phyloP scores from a whole-genome alignment of 2,113 vertebrate genomes.

The Burhinus bistriatus region DNA sequence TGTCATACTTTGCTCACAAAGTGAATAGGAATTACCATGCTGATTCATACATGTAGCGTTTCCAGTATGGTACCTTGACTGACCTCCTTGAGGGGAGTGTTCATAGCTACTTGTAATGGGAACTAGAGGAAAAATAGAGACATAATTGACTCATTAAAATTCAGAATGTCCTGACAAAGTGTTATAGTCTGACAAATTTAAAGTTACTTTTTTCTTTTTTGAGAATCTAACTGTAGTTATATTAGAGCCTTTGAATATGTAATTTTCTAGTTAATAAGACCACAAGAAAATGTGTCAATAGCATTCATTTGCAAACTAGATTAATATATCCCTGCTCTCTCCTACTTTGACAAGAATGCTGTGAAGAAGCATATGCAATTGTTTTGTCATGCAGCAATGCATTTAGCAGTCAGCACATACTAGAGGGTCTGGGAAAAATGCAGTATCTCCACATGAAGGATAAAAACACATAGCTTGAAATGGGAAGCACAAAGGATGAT shows the following conservation, averaged over 20 bases:
- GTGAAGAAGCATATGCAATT: background rate
- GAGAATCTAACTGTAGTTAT: background rate
- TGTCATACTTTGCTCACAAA: background rate
- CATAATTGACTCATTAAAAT: background rate
- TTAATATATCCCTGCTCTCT: background rate
- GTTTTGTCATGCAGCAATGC: background rate
- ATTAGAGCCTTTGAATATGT: background rate
- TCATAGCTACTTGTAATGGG: background rate
- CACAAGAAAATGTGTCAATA: background rate
- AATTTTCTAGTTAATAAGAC: background rate
- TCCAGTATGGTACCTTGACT: accelerated
- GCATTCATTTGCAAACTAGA: background rate
- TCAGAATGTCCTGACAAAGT: background rate
- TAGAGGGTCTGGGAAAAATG: background rate
- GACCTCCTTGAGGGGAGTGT: background rate
- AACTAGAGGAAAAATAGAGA: background rate
- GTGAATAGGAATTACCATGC: background rate
- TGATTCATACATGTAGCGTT: background rate
- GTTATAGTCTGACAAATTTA: background rate
- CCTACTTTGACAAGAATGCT: background rate
- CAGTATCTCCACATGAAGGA: background rate
- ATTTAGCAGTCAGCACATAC: background rate
- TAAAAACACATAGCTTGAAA: background rate
- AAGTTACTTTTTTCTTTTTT: background rate
- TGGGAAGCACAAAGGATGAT: background rate